Evolutionary conservation across 2,888 invertebrate genomes (phyloP).

Genomic region (Tetramorium bicarinatum): DNA sequence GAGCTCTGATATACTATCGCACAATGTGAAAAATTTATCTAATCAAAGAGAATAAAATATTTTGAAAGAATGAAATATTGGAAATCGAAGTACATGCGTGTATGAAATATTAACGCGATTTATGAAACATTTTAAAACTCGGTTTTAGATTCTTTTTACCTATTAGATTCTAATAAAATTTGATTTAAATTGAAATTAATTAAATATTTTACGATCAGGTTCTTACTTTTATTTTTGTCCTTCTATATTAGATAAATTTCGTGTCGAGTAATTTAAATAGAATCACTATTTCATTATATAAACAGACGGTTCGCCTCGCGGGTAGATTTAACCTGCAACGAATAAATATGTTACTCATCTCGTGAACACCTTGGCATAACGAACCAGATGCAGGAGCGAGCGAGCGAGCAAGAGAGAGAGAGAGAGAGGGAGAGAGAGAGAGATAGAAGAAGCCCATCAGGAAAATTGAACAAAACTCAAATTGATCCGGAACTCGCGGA

Average conservation of each 20-base stretch:
- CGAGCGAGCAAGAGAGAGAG: background rate
- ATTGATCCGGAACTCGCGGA: conserved; percentile 42
- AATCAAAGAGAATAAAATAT: conserved; percentile 4
- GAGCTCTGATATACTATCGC: background rate
- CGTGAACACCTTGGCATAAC: conserved; percentile 5
- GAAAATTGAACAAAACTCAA: conserved; percentile 42
- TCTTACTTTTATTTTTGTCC: background rate
- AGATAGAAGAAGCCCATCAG: conserved; percentile 9
- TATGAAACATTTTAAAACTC: background rate
- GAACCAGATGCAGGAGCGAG: background rate
- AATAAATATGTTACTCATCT: conserved; percentile 38
- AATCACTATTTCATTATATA: conserved; percentile 1
- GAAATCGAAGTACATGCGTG: background rate
- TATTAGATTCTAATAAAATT: background rate
- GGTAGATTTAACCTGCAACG: conserved; percentile 8
- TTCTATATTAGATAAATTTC: conserved; percentile 1
- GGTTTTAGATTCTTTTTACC: background rate
- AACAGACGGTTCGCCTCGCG: background rate
- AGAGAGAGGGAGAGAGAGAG: too few relatives aligned
- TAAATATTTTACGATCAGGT: background rate
- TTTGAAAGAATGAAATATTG: background rate
- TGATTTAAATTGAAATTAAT: background rate
- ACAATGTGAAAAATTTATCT: background rate
- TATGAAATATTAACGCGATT: background rate
- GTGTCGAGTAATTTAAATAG: background rate